phyloP scores from a whole-genome alignment of 2,888 invertebrate species.

The Chrysomela aeneicollis region DNA sequence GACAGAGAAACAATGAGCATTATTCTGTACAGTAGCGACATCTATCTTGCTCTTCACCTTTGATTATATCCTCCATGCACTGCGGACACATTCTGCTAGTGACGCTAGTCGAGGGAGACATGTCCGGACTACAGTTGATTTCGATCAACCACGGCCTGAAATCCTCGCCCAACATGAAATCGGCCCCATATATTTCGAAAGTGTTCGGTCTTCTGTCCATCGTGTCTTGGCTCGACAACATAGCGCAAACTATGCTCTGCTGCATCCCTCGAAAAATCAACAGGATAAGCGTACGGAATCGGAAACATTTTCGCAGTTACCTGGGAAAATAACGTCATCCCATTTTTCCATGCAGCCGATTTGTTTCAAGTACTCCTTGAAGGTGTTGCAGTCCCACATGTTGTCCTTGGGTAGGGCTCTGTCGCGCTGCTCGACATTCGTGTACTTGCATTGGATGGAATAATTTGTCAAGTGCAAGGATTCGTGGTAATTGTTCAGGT shows the following conservation, averaged over 20 bases:
- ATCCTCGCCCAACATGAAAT: constrained; percentile 91
- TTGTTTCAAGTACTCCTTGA: constrained; percentile 71
- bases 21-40: no score
- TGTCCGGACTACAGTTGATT: constrained; percentile 92
- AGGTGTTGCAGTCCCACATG: constrained; percentile 93
- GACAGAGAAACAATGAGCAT: no score
- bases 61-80: constrained; percentile 88
- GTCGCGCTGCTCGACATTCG: constrained; percentile 72
- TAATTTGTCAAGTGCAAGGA: constrained; percentile 93
- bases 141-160: constrained; percentile 93
- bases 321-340: constrained; percentile 88
- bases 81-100: constrained; percentile 87
- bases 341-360: constrained; percentile 81
- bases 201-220: constrained; percentile 85
- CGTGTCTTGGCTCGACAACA: constrained; percentile 86
- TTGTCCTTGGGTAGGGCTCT: constrained; percentile 85
- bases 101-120: constrained; percentile 89
- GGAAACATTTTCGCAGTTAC: constrained; percentile 62
- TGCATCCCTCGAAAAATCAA: constrained; percentile 52
- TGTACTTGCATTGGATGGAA: constrained; percentile 90
- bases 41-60: no score
- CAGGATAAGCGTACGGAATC: neutral
- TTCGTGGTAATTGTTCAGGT: constrained; percentile 87
- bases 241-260: constrained; percentile 72
- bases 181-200: constrained; percentile 94